Percentiles rank a stretch among this genome's conserved stretches.
phyloP scores from a whole-genome alignment of 2,797 vertebrate genomes.

The Xenopus petersii region DNA sequence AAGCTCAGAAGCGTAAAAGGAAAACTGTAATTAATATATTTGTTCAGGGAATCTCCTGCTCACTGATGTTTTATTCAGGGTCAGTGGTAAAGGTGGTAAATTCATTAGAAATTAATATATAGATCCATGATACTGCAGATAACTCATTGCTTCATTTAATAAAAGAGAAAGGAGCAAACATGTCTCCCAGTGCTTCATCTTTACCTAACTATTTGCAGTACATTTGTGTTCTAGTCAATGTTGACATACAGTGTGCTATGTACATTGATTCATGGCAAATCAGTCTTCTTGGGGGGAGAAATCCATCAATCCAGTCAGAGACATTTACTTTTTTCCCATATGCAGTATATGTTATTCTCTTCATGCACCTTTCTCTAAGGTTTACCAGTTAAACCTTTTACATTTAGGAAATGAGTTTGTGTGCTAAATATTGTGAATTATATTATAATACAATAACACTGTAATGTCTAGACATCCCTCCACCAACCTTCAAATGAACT shows the following conservation, averaged over 20 bases:
- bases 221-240: conserved; percentile 5
- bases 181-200: background rate
- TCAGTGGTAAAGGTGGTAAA: conserved; percentile 19
- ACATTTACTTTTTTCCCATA: conserved; percentile 15
- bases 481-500: too few species aligned
- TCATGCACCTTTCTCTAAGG: too few species aligned
- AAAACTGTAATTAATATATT: conserved; percentile 26
- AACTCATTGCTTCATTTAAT: conserved; percentile 21
- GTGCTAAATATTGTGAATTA: too few species aligned
- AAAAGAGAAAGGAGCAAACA: conserved; percentile 6
- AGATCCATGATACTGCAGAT: conserved; percentile 3
- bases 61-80: conserved; percentile 12
- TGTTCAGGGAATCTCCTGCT: conserved; percentile 17
- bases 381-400: too few species aligned
- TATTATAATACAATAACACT: too few species aligned
- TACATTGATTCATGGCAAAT: conserved; percentile 2
- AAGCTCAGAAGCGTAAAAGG: conserved; percentile 8
- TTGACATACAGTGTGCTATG: conserved; percentile 1
- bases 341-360: background rate
- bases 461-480: too few species aligned
- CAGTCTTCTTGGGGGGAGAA: background rate
- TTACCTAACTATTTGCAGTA: background rate
- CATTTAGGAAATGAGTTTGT: too few species aligned
- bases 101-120: conserved; percentile 27
- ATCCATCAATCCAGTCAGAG: background rate